Percentiles rank a stretch among this genome's conserved stretches.
Evolutionary conservation across 2,797 vertebrate species (phyloP).

Genomic region (Avahi laniger): DNA sequence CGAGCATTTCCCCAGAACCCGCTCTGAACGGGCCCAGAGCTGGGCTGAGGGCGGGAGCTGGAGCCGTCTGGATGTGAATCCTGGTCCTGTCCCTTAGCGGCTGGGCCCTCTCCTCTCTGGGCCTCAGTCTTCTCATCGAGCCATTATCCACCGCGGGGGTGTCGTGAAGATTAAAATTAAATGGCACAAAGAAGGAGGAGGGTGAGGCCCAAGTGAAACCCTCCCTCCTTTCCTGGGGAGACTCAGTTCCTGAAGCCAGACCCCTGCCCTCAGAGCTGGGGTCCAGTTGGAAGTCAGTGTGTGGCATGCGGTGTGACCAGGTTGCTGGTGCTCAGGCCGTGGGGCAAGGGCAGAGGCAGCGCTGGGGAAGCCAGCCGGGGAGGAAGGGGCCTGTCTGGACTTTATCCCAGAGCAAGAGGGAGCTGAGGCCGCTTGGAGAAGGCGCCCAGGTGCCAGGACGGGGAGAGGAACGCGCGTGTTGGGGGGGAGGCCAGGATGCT

Average conservation of each 20-base stretch:
- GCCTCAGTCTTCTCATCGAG: background rate
- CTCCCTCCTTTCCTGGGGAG: background rate
- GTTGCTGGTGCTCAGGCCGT: background rate
- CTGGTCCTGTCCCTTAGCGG: background rate
- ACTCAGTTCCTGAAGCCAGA: background rate
- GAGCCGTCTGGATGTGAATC: background rate
- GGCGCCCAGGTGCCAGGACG: background rate
- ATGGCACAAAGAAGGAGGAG: no score
- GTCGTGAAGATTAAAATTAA: background rate
- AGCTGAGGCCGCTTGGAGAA: background rate
- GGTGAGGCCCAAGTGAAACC: accelerated
- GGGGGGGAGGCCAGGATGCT: background rate
- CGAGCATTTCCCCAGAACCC: background rate
- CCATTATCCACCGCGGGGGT: background rate
- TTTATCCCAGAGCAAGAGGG: background rate
- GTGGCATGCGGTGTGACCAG: background rate
- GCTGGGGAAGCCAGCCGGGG: background rate
- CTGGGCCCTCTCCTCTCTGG: background rate
- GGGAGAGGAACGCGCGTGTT: background rate
- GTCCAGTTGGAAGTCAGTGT: background rate
- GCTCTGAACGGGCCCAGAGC: background rate
- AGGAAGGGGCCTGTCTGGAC: background rate
- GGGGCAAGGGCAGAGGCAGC: background rate
- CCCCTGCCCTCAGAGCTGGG: background rate
- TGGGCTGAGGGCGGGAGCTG: background rate